Percentiles rank a stretch among this genome's conserved stretches.
Evolutionary conservation across 2,797 vertebrate species (phyloP).

Genomic region (Girardinus metallicus): DNA sequence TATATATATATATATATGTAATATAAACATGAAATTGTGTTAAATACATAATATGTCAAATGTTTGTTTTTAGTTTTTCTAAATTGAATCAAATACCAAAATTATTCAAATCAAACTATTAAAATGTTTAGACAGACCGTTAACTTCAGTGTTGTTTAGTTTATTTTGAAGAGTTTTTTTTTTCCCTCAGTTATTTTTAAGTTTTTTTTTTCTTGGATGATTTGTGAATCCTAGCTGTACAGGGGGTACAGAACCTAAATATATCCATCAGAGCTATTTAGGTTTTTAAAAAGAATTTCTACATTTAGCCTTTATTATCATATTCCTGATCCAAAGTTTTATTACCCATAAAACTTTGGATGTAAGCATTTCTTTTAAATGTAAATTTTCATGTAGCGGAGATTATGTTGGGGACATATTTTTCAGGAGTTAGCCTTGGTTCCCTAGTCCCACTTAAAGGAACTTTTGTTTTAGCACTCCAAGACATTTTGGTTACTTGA

Average conservation of each 20-base stretch:
- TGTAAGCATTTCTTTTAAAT: not conserved
- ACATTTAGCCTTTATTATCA: not conserved
- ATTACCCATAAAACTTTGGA: not conserved
- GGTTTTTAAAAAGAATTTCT: not conserved
- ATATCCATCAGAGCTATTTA: not conserved
- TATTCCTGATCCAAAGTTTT: not conserved
- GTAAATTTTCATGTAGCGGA: not conserved
- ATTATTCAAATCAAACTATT: not conserved
- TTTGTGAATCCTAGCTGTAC: not conserved
- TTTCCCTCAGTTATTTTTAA: not conserved
- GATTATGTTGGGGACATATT: not conserved
- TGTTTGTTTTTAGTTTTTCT: not conserved
- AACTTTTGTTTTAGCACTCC: not conserved
- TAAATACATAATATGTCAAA: too few relatives aligned
- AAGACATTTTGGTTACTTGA: not conserved
- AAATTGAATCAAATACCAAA: not conserved
- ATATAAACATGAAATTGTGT: not conserved
- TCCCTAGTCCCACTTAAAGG: not conserved
- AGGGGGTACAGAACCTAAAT: too few relatives aligned
- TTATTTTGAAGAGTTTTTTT: not conserved
- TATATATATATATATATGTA: too few relatives aligned
- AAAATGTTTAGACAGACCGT: not conserved
- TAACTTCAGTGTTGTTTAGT: not conserved
- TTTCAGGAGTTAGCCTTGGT: not conserved
- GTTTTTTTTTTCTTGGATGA: not conserved